These are phyloP conservation scores for Heterocephalus glaber DNA, from an alignment of 2,113 vertebrate genomes.

Conservation along the genomic window DNA sequence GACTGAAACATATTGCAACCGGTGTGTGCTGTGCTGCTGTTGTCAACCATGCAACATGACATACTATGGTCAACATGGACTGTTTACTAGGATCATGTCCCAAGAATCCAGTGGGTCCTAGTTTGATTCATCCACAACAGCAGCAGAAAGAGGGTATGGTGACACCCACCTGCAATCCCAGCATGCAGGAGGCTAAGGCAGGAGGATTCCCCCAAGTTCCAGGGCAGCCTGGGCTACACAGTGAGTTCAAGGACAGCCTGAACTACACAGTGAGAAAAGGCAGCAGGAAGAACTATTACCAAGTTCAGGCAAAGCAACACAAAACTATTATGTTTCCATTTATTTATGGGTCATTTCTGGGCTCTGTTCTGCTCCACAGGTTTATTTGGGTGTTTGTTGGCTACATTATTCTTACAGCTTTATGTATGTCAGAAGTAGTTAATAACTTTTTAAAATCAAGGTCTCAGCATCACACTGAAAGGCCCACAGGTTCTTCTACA, in stretches of 20 bases:
- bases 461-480: neutral
- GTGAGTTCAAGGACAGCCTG: neutral
- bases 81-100: neutral
- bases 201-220: neutral
- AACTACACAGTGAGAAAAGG: neutral
- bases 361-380: neutral
- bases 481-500: conserved; percentile 4
- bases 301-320: neutral
- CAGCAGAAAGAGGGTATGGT: neutral
- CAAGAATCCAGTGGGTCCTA: neutral
- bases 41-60: neutral
- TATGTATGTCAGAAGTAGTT: neutral
- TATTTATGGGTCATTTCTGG: neutral
- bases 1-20: neutral
- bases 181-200: neutral
- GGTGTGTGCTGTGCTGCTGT: neutral
- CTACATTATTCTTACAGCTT: neutral
- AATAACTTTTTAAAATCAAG: conserved; percentile 37
- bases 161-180: neutral
- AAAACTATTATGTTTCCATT: neutral
- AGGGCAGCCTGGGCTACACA: neutral
- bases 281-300: neutral
- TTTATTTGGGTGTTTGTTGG: neutral
- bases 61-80: neutral
- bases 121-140: neutral